A percentile compares a stretch with the other conserved stretches of the same genome.
phyloP scores from a whole-genome alignment of 2,888 invertebrate species.

The Choreutis nemorana region DNA sequence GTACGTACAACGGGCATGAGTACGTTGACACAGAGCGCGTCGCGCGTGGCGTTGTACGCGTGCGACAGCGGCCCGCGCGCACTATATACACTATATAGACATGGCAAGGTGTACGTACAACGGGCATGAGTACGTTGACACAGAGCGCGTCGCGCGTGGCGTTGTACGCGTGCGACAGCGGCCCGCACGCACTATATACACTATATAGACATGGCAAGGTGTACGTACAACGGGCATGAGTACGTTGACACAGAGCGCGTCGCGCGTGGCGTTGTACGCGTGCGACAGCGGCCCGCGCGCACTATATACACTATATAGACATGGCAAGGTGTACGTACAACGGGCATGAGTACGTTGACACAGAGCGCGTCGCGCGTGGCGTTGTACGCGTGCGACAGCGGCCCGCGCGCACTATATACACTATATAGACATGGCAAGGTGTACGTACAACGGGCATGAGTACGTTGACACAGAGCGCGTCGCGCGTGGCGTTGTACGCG shows the following conservation, averaged over 20 bases:
- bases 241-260: conserved; percentile 80
- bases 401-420: no score
- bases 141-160: conserved; percentile 74
- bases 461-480: conserved; percentile 80
- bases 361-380: conserved; percentile 80
- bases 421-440: no score
- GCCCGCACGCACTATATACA: conserved; percentile 70
- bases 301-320: no score
- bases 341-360: conserved; percentile 81
- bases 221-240: conserved; percentile 84
- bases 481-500: conserved; percentile 79
- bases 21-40: conserved; percentile 75
- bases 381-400: conserved; percentile 81
- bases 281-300: conserved; percentile 78
- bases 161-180: conserved; percentile 75
- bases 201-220: not conserved
- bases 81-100: not conserved
- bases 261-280: conserved; percentile 79
- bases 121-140: conserved; percentile 76
- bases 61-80: conserved; percentile 69
- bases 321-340: no score
- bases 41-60: conserved; percentile 69
- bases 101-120: conserved; percentile 56
- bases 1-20: conserved; percentile 78
- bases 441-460: conserved; percentile 85